Evolutionary conservation across 2,113 vertebrate species (phyloP).

Genomic region (Aythya baeri): DNA sequence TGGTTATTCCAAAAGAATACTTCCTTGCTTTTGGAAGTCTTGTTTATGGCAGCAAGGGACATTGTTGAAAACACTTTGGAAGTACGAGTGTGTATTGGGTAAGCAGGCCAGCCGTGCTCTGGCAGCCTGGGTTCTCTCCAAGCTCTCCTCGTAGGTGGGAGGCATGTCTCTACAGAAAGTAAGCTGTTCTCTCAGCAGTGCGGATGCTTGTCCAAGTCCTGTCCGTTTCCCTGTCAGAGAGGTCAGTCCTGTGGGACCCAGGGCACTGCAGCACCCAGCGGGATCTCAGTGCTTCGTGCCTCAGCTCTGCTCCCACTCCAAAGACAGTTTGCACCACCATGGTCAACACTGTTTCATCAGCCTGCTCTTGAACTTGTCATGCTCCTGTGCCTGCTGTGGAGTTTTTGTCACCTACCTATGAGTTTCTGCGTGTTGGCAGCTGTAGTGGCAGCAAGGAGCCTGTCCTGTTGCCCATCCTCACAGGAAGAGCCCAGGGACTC

Average conservation of each 20-base stretch:
- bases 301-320: rapidly evolving
- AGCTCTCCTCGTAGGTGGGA: not conserved
- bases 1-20: rapidly evolving
- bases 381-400: rapidly evolving
- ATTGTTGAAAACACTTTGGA: not conserved
- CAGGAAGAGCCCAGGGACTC: rapidly evolving
- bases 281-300: not conserved
- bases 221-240: rapidly evolving
- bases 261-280: rapidly evolving
- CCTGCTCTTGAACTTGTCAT: not conserved
- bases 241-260: not conserved
- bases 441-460: rapidly evolving
- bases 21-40: not conserved
- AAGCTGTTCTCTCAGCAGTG: not conserved
- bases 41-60: not conserved
- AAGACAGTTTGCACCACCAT: too few species aligned
- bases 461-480: not conserved
- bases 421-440: rapidly evolving
- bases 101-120: not conserved
- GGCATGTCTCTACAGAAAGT: not conserved
- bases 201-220: not conserved
- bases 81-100: rapidly evolving
- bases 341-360: too few species aligned
- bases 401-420: rapidly evolving
- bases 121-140: not conserved